phyloP scores from a whole-genome alignment of 2,113 vertebrate genomes.

The Micronycteris hirsuta region DNA sequence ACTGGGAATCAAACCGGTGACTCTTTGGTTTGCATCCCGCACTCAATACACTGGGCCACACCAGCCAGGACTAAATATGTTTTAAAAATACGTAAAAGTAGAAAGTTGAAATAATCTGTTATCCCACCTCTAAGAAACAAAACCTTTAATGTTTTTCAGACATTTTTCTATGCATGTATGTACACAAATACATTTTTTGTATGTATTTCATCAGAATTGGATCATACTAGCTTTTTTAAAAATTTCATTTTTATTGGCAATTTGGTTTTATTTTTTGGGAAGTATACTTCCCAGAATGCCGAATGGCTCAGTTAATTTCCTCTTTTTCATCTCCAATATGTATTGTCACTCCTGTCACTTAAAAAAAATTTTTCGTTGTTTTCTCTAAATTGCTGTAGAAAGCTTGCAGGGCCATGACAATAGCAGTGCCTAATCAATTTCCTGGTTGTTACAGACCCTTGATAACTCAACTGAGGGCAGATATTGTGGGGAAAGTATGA shows the following conservation, averaged over 20 bases:
- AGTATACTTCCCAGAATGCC: not conserved
- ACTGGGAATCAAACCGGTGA: no score
- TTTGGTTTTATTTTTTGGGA: not conserved
- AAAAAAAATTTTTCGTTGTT: not conserved
- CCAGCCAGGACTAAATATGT: no score
- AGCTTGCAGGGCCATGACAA: not conserved
- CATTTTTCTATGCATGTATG: not conserved
- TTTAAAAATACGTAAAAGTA: not conserved
- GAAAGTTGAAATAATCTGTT: not conserved
- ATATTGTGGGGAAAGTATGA: not conserved
- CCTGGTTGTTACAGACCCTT: not conserved
- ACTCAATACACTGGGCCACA: no score
- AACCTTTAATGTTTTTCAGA: not conserved
- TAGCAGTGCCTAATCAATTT: not conserved
- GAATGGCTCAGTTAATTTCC: not conserved
- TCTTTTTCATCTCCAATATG: constrained; percentile 7
- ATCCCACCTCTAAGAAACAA: not conserved
- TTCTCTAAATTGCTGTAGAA: not conserved
- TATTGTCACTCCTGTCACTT: not conserved
- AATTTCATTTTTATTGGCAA: not conserved
- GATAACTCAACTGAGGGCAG: not conserved
- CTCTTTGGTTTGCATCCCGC: no score
- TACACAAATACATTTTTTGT: not conserved
- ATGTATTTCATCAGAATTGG: not conserved
- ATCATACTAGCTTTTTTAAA: not conserved